These are phyloP conservation scores for Chloromyia formosa DNA, from an alignment of 2,888 invertebrate species.

Conservation along the genomic window DNA sequence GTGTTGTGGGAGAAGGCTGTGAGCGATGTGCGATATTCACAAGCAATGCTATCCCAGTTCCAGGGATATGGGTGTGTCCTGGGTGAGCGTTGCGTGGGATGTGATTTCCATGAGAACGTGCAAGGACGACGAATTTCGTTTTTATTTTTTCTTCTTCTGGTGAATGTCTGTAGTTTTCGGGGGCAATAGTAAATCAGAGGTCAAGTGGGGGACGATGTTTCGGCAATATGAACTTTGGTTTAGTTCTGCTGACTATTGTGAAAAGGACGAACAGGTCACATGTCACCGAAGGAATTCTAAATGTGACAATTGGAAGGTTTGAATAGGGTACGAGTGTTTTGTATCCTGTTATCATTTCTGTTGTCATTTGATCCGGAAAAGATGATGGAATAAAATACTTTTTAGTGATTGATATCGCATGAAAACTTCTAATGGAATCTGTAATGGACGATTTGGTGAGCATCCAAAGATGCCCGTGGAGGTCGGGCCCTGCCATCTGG, in stretches of 20 bases:
- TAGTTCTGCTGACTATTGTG: background rate
- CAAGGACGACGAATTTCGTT: constrained; percentile 3
- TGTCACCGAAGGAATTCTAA: background rate
- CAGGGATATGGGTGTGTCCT: constrained; percentile 6
- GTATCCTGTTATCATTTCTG: no score
- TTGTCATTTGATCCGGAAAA: no score
- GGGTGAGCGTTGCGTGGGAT: background rate
- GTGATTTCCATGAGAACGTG: constrained; percentile 17
- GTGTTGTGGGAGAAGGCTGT: background rate
- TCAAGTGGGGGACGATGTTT: background rate
- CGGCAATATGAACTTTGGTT: background rate
- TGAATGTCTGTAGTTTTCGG: background rate
- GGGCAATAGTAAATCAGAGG: background rate
- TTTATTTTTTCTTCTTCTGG: background rate
- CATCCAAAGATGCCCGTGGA: no score
- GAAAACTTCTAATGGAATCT: no score
- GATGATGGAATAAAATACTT: no score
- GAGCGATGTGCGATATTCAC: background rate
- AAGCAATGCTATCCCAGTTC: background rate
- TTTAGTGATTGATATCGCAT: no score
- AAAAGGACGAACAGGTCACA: no score
- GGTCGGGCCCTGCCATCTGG: no score
- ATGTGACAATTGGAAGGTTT: background rate
- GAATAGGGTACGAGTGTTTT: background rate
- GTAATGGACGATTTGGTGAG: no score